phyloP scores from a whole-genome alignment of 1,140 invertebrate species.

The Dufourea novaeangliae region DNA sequence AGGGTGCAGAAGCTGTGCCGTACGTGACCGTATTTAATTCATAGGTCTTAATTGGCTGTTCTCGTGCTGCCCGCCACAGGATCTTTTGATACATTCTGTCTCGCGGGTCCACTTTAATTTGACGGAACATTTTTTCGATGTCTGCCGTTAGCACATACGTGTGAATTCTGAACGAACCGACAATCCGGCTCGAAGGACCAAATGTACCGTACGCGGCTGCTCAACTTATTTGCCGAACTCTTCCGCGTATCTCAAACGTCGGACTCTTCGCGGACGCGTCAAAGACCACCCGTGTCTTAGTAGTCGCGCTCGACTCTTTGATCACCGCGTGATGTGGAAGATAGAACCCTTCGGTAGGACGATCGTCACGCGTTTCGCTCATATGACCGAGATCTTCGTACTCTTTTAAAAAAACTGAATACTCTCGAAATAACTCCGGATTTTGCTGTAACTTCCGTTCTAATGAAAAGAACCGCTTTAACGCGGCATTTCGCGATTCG shows the following conservation, averaged over 20 bases:
- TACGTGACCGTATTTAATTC: constrained; percentile 16
- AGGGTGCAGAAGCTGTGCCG: neutral
- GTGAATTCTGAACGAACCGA: constrained; percentile 25
- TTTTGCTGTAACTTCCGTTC: too few relatives aligned
- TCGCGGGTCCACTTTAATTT: neutral
- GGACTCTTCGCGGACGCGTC: neutral
- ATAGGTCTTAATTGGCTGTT: neutral
- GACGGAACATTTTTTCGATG: constrained; percentile 13
- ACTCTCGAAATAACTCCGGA: neutral
- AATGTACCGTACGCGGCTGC: neutral
- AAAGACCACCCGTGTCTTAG: neutral
- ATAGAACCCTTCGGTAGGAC: constrained; percentile 14
- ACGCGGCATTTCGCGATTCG: neutral
- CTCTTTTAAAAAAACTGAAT: neutral
- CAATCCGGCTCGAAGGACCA: constrained; percentile 9
- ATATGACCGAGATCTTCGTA: neutral
- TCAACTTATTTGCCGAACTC: too few relatives aligned
- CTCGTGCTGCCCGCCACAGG: neutral
- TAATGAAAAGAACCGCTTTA: neutral
- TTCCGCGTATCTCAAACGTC: too few relatives aligned
- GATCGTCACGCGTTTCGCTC: neutral
- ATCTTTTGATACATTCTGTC: neutral
- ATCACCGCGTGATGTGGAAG: constrained; percentile 10
- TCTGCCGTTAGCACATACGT: neutral
- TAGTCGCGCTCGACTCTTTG: neutral